phyloP scores from a whole-genome alignment of 2,797 vertebrate genomes.

The Hydrolagus colliei region DNA sequence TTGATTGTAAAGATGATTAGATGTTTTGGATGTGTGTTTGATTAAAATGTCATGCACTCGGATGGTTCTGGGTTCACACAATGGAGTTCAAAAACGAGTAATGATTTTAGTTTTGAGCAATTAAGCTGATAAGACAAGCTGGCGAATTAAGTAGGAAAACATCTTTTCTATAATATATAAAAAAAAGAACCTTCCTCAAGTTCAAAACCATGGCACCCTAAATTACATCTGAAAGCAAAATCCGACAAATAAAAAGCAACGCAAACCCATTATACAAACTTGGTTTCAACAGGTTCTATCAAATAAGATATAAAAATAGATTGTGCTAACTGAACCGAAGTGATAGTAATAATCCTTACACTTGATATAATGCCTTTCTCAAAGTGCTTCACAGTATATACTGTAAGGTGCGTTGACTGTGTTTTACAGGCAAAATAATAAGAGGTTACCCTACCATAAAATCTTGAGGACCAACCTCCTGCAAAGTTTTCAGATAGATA shows the following conservation, averaged over 20 bases:
- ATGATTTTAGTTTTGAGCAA: conserved; percentile 23
- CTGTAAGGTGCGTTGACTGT: too few relatives aligned
- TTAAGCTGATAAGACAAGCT: conserved; percentile 27
- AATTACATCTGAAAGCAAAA: not conserved
- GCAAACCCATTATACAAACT: not conserved
- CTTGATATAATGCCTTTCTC: too few relatives aligned
- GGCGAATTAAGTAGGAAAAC: conserved; percentile 3
- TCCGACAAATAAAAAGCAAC: too few relatives aligned
- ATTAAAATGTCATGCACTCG: conserved; percentile 29
- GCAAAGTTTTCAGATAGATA: not conserved
- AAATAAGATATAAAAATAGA: not conserved
- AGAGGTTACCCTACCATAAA: not conserved
- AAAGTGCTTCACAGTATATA: too few relatives aligned
- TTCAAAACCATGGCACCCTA: not conserved
- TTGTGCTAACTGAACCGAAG: not conserved
- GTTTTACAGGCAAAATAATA: too few relatives aligned
- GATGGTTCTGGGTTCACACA: conserved; percentile 22
- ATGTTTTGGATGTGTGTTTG: conserved; percentile 31
- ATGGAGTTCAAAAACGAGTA: conserved; percentile 24
- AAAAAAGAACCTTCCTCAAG: not conserved
- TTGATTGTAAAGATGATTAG: conserved; percentile 32
- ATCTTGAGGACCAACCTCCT: not conserved
- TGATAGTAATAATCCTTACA: too few relatives aligned
- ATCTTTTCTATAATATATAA: not conserved
- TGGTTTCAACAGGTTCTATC: not conserved